Conservation (phyloP, 2,888 invertebrate genomes). For the Tigriopus californicus region DNA sequence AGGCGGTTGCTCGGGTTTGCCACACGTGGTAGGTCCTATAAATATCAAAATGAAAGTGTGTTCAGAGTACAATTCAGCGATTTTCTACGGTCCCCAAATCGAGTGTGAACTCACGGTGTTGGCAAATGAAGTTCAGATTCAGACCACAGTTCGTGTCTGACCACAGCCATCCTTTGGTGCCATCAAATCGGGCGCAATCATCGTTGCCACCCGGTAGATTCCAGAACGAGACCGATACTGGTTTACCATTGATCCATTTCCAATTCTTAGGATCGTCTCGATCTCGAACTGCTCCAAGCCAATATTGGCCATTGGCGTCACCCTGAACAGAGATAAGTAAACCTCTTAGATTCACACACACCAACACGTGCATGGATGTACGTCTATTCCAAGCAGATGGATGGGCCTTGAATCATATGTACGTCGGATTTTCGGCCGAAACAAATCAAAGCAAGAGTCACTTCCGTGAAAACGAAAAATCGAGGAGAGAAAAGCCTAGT, state of each 20-base stretch:
- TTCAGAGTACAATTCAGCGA: too few species aligned
- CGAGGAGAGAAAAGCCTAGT: background rate
- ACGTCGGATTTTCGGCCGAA: too few species aligned
- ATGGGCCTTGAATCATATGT: too few species aligned
- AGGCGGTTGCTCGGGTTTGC: conserved; percentile 76
- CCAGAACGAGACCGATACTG: conserved; percentile 79
- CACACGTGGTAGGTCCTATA: conserved; percentile 69
- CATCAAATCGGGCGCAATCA: conserved; percentile 73
- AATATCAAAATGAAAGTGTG: too few species aligned
- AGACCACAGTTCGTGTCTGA: conserved; percentile 72
- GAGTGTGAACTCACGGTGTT: conserved; percentile 53
- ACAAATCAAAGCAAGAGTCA: too few species aligned
- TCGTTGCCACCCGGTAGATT: conserved; percentile 63
- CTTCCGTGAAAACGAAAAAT: background rate
- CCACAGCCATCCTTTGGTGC: conserved; percentile 86
- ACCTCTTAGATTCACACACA: too few species aligned
- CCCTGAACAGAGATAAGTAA: conserved; percentile 32
- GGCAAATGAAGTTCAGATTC: conserved; percentile 71
- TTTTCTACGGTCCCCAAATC: background rate
- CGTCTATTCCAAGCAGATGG: too few species aligned
- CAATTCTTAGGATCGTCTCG: conserved; percentile 53
- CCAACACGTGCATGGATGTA: too few species aligned
- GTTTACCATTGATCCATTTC: conserved; percentile 76
- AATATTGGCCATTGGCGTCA: conserved; percentile 76
- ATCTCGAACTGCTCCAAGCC: conserved; percentile 83